Evolutionary conservation across 2,888 invertebrate species (phyloP), one percentile per base, ranked within the genome.

Genomic region (Cecidostiba fungosa): DNA sequence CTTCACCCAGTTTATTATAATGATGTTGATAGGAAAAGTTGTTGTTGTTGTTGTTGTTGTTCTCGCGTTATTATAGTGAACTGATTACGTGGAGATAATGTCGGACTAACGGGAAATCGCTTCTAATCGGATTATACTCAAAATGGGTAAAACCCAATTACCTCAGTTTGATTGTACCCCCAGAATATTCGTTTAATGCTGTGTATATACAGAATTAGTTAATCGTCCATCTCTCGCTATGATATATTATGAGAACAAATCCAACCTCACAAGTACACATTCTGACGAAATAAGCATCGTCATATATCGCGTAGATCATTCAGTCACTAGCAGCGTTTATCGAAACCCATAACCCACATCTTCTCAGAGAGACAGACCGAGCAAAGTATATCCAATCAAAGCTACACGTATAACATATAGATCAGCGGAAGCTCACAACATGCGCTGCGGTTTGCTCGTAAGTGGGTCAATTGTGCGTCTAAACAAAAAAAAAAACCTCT

Each of bases 381-480:
- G n/a, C 23, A n/a, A 5, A 23, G 8, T 12, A 23, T 29, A 12
- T 19, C 19, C 69, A 26, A 59, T 54, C 43, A 47, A 43, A 78
- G 26, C 47, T 16, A 16, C 19, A 4, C n/a, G 54, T 54, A 54
- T 47, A 73, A n/a, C 19, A 39, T 43, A 32, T 29, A 3, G 43
- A 73, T 14, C 12, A 50, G n/a, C 74, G 50, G 73, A 72, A 77
- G 29, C 70, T 70, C 23, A 50, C 29, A 62, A 76, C 62, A 59
- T 66, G 77, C 54, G 32, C 19, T 54, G n/a, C 43, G 54, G 39
- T 77, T 23, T 12, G 29, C 3, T 29, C 32, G 32, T 8, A 85
- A 77, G 23, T 70, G 2, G 80, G 82, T 72, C 85, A 73, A 83
- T 77, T 47, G n/a, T n/a, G 77, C 29, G 3, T 59, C 62, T 47